Base-by-base conservation (phyloP, 2,797 vertebrate species). In the Tenualosa thibaudeaui region DNA sequence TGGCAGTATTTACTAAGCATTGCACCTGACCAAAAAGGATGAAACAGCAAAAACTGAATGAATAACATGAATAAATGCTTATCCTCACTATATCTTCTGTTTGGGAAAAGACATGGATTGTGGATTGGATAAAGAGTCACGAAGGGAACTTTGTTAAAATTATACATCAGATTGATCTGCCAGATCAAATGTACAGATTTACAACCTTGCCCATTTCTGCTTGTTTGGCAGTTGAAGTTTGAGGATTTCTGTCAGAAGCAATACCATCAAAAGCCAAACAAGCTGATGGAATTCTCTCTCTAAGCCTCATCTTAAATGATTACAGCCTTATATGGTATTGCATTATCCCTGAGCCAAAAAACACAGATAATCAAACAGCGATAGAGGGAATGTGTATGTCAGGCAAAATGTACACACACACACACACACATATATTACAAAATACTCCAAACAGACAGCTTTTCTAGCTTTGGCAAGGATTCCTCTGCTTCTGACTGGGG, bases 401-500 rank as follows among this genome's bases (percentile, higher is more conserved):
- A 49, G 46, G 46, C 3, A 31, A 31, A 0, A 31, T 31, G 31
- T 31, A 46, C 15, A 78, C 37, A 78, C 37, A 78, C 71, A 78
- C 71, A 75, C 65, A 71, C 26, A 71, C 26, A 37, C n/a, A n/a
- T n/a, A 65, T 9, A 65, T 4, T 24, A 26, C 60, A 62, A 62
- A 9, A 62, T 9, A 65, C 26, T 26, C 24, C 31, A 12, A 26
- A 4, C 24, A 65, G 24, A 24, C 62, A 65, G 9, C 24, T 51
- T 51, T 9, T 31, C 0, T 4, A 37, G 65, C 31, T 71, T 65
- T 12, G 26, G 65, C 62, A 81, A 46, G 17, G 37, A 84, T 81
- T 56, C 31, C 56, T 85, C 22, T 53, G 31, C 31, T 31, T 46
- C 84, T 82, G 62, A 86, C 75, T 75, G 13, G 37, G 50, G 60